Conservation (phyloP, 2,113 vertebrate species). For the Colius striatus region DNA sequence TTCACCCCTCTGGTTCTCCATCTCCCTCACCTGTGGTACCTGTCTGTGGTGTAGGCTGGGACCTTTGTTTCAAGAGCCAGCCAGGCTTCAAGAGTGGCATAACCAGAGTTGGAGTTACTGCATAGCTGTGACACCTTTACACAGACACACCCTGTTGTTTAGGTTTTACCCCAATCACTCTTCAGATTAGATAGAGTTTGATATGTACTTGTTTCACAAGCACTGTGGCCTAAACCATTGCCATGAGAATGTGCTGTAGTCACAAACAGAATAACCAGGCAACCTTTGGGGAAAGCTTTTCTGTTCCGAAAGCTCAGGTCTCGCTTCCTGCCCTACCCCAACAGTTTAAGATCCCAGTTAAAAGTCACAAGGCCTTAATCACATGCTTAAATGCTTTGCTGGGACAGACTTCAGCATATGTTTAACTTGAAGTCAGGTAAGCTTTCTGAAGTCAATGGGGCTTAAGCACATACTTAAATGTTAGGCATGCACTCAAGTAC, state of each 20-base stretch:
- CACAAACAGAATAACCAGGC: background rate
- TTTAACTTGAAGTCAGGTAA: constrained; percentile 58
- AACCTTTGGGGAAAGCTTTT: background rate
- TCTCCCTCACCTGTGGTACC: background rate
- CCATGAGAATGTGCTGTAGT: background rate
- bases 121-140: background rate
- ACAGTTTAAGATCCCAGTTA: constrained; percentile 12
- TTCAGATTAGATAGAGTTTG: background rate
- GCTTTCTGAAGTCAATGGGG: constrained; percentile 51
- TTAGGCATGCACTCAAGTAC: constrained; percentile 57
- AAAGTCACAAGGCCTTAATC: constrained; percentile 52
- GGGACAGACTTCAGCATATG: constrained; percentile 28
- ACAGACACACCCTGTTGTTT: background rate
- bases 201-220: background rate
- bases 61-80: background rate
- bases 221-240: background rate
- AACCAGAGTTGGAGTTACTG: background rate
- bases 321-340: background rate
- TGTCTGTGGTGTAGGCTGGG: background rate
- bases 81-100: background rate
- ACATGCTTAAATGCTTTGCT: constrained; percentile 41
- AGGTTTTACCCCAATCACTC: background rate
- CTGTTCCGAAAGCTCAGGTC: background rate
- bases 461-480: constrained; percentile 57
- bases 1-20: background rate